phyloP scores from a whole-genome alignment of 2,797 vertebrate species.

The Champsocephalus esox region DNA sequence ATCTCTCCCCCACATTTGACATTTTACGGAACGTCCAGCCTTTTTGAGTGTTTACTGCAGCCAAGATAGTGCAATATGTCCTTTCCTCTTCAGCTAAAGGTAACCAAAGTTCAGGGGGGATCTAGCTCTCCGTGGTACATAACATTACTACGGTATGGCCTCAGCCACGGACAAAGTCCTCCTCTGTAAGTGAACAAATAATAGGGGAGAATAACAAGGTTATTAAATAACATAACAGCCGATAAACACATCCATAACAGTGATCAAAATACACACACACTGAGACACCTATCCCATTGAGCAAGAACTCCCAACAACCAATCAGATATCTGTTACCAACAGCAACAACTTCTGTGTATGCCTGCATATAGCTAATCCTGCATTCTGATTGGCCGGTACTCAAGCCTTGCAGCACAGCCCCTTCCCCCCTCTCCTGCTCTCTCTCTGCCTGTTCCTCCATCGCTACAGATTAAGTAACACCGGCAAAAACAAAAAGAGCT shows the following conservation, averaged over 20 bases:
- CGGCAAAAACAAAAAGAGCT: slow-evolving; percentile 84
- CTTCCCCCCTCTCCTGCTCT: slow-evolving; percentile 40
- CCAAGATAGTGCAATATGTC: neutral
- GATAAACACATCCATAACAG: slow-evolving; percentile 80
- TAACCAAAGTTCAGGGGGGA: slow-evolving; percentile 63
- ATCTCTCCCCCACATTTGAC: neutral
- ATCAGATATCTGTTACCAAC: slow-evolving; percentile 86
- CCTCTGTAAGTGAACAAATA: slow-evolving; percentile 58
- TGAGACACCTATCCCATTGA: slow-evolving; percentile 75
- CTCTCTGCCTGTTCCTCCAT: slow-evolving; percentile 53
- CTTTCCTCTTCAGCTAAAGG: slow-evolving; percentile 41
- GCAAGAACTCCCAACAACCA: slow-evolving; percentile 76
- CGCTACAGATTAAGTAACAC: slow-evolving; percentile 84
- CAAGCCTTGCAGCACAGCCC: slow-evolving; percentile 36
- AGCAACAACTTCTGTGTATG: slow-evolving; percentile 82
- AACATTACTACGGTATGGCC: slow-evolving; percentile 11
- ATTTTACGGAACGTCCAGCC: slow-evolving; percentile 32
- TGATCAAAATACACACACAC: slow-evolving; percentile 76
- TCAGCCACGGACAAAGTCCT: slow-evolving; percentile 8
- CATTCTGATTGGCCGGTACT: slow-evolving; percentile 73
- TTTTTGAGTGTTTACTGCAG: slow-evolving; percentile 49
- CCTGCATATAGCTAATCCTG: slow-evolving; percentile 66
- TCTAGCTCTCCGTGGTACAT: neutral
- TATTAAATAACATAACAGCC: slow-evolving; percentile 74
- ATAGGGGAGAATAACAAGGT: slow-evolving; percentile 75